Percentiles rank a stretch among this genome's conserved stretches.
phyloP scores from a whole-genome alignment of 2,888 invertebrate genomes.

The Hypena proboscidalis region DNA sequence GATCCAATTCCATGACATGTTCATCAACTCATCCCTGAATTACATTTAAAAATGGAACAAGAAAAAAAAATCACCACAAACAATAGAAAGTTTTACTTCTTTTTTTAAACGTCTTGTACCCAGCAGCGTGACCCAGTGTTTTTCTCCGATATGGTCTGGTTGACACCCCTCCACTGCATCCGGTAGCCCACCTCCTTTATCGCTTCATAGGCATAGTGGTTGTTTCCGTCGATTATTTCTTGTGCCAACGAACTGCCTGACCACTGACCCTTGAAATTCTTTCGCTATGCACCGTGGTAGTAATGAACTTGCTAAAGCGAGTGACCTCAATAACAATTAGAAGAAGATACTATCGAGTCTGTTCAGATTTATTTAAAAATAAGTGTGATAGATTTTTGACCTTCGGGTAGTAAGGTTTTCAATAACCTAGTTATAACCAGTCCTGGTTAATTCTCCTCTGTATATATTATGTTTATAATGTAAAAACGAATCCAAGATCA shows the following conservation, averaged over 20 bases:
- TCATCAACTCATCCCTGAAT: no score
- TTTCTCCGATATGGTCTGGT: slow-evolving; percentile 64
- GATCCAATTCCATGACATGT: no score
- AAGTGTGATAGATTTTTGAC: no score
- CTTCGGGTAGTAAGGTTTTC: no score
- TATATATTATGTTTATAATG: no score
- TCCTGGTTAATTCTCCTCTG: no score
- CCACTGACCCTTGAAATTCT: slow-evolving; percentile 63
- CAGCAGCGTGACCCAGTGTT: slow-evolving; percentile 42
- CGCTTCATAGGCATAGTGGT: slow-evolving; percentile 41
- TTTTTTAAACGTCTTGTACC: slow-evolving; percentile 21
- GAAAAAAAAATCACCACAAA: background rate
- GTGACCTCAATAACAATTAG: background rate
- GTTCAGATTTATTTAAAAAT: background rate
- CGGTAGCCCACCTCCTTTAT: slow-evolving; percentile 54
- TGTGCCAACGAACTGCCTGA: slow-evolving; percentile 62
- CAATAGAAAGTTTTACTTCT: background rate
- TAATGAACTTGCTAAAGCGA: slow-evolving; percentile 17
- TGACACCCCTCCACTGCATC: slow-evolving; percentile 65
- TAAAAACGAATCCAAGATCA: no score
- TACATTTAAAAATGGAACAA: no score
- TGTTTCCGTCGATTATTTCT: slow-evolving; percentile 73
- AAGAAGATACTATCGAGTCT: background rate
- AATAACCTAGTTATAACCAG: no score
- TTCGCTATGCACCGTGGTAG: slow-evolving; percentile 16